Evolutionary conservation across 1,140 invertebrate species (phyloP).

Genomic region (Euwallacea fornicatus): DNA sequence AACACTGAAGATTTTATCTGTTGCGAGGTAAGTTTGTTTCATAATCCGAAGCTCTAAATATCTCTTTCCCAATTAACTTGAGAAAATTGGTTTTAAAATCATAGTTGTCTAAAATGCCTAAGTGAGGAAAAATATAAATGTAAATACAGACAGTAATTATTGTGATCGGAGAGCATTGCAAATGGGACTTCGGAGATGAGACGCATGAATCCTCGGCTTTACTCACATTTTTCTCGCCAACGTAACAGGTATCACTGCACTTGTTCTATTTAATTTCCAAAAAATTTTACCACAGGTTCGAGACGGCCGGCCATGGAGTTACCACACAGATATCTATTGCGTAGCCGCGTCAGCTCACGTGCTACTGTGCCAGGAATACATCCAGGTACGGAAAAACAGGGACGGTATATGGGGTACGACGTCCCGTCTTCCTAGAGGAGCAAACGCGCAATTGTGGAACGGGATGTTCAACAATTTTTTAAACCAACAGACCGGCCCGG

Average conservation of each 20-base stretch:
- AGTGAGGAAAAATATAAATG: neutral
- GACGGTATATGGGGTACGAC: conserved; percentile 66
- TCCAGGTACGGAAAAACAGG: conserved; percentile 68
- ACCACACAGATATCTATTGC: conserved; percentile 89
- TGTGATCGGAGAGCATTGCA: too few species aligned
- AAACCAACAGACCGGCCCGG: conserved; percentile 48
- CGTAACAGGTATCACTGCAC: too few species aligned
- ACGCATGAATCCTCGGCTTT: too few species aligned
- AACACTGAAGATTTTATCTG: conserved; percentile 51
- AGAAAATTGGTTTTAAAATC: too few species aligned
- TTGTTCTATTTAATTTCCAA: too few species aligned
- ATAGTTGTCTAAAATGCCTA: too few species aligned
- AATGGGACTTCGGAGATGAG: too few species aligned
- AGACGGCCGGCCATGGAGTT: conserved; percentile 85
- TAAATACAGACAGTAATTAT: too few species aligned
- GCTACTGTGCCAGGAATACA: conserved; percentile 83
- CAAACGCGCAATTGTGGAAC: conserved; percentile 50
- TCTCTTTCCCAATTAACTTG: too few species aligned
- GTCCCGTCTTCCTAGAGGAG: conserved; percentile 42
- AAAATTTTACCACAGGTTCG: conserved; percentile 13
- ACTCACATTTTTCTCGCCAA: too few species aligned
- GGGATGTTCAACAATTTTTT: conserved; percentile 48
- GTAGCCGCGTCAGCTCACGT: conserved; percentile 83
- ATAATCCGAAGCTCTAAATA: too few species aligned
- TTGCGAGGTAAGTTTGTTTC: conserved; percentile 42